A percentile compares a stretch with the other conserved stretches of the same genome.
phyloP scores from a whole-genome alignment of 2,113 vertebrate species.

The Synodontis membranacea region DNA sequence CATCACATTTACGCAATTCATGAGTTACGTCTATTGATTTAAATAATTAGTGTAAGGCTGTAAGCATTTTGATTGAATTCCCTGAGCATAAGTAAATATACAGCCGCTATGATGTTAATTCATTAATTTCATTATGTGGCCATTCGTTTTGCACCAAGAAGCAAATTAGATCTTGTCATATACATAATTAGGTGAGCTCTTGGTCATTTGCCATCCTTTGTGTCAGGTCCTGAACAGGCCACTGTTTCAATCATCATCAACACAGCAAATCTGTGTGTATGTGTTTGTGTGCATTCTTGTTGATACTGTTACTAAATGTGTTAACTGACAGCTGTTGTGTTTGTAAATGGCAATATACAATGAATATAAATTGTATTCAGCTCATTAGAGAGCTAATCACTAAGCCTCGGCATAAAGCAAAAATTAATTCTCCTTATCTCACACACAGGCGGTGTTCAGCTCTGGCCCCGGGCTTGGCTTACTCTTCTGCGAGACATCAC shows the following conservation, averaged over 20 bases:
- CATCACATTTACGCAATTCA: not conserved
- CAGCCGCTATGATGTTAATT: not conserved
- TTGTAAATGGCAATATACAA: constrained; percentile 35
- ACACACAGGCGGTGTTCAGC: constrained; percentile 15
- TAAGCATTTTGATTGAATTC: not conserved
- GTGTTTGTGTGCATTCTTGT: not conserved
- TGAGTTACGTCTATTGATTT: not conserved
- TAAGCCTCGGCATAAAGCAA: constrained; percentile 19
- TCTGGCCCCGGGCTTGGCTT: not conserved
- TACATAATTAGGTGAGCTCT: not conserved
- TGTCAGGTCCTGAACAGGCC: not conserved
- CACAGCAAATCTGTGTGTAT: constrained; percentile 3
- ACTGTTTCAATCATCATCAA: constrained; percentile 3
- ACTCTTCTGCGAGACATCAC: not conserved
- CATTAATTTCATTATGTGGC: not conserved
- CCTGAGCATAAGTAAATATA: not conserved
- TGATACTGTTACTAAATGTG: not conserved
- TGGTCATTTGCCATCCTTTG: not conserved
- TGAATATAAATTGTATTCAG: constrained; percentile 35
- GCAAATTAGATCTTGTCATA: not conserved
- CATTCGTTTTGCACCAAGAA: not conserved
- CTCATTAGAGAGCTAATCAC: constrained; percentile 34
- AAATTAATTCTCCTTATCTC: constrained; percentile 39
- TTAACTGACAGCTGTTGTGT: constrained; percentile 23
- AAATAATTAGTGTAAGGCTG: not conserved